These are phyloP conservation scores for Nannoperca obscura DNA, from an alignment of 2,797 vertebrate species.

Conservation along the genomic window DNA sequence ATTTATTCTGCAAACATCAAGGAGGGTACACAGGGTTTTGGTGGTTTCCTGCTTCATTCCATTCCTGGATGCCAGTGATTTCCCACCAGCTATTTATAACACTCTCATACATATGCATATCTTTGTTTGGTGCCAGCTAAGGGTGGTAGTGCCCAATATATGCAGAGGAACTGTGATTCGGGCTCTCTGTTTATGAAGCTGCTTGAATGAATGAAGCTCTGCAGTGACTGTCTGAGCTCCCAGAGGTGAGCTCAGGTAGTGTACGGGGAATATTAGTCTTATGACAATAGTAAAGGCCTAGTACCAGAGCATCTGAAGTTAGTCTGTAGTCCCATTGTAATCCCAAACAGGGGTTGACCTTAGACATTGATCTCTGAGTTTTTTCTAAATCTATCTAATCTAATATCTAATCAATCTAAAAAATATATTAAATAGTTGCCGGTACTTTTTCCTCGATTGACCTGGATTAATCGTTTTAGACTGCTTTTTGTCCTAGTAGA, in stretches of 20 bases:
- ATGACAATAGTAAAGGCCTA: neutral
- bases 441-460: too few species aligned
- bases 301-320: neutral
- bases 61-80: neutral
- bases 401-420: too few species aligned
- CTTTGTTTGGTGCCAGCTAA: neutral
- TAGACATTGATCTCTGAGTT: neutral
- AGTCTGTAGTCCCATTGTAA: neutral
- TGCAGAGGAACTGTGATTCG: neutral
- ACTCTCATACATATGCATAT: neutral
- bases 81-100: neutral
- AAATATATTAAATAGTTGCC: too few species aligned
- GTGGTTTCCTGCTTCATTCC: neutral
- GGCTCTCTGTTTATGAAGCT: neutral
- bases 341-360: neutral
- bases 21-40: neutral
- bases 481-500: too few species aligned
- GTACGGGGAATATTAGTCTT: neutral
- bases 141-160: neutral
- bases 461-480: too few species aligned
- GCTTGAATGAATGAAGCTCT: constrained; percentile 4
- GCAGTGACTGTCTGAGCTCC: constrained; percentile 8
- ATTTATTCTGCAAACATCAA: neutral
- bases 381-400: neutral
- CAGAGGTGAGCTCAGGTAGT: constrained; percentile 8